phyloP scores from a whole-genome alignment of 2,888 invertebrate genomes.

The Stenolophus ochropezus region DNA sequence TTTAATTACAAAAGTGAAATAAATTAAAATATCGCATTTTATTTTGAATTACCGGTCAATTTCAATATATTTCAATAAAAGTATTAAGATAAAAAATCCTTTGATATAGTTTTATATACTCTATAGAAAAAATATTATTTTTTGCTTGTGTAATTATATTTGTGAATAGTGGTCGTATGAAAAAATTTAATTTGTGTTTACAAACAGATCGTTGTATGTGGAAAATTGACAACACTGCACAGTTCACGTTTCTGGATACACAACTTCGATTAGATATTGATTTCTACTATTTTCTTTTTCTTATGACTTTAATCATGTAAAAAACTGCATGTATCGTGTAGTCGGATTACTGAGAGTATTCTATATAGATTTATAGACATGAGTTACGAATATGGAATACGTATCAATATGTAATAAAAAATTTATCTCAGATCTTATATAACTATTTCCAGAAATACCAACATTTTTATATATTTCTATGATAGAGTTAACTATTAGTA shows the following conservation, averaged over 20 bases:
- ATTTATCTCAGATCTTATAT: too few relatives aligned
- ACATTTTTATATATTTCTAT: too few relatives aligned
- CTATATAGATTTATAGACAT: not conserved
- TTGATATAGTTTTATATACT: too few relatives aligned
- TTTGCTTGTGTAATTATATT: not conserved
- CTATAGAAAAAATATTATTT: too few relatives aligned
- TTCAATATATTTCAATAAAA: too few relatives aligned
- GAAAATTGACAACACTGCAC: not conserved
- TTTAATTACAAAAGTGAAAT: too few relatives aligned
- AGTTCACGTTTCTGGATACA: not conserved
- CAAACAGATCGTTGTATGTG: not conserved
- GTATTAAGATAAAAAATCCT: too few relatives aligned
- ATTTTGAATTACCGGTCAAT: too few relatives aligned
- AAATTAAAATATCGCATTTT: too few relatives aligned
- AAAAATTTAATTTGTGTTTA: not conserved
- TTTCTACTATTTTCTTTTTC: not conserved
- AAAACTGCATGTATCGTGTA: not conserved
- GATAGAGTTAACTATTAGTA: too few relatives aligned
- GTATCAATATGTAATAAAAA: too few relatives aligned
- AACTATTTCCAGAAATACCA: too few relatives aligned
- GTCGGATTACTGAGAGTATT: not conserved
- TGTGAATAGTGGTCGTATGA: not conserved
- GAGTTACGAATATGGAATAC: not conserved
- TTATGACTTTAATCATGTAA: not conserved
- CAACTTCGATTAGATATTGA: not conserved